Evolutionary conservation across 37 sponge, comb jelly and placozoan genomes (phyloP).

Genomic region (Eunapius fragilis): DNA sequence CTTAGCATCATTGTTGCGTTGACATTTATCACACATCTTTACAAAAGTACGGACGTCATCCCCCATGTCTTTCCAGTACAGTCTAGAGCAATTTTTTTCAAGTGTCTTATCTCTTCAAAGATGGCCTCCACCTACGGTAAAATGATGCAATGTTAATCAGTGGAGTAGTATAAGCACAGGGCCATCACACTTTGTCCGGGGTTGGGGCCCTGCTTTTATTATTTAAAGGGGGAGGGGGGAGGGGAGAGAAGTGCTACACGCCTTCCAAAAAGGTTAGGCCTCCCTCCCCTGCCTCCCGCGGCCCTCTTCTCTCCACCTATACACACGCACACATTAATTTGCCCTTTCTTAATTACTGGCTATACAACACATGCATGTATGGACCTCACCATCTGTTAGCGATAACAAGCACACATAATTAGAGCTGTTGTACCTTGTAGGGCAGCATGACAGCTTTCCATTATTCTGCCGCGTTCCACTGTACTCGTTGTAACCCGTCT

Average conservation of each 20-base stretch:
- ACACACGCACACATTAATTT: not conserved
- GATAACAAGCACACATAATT: too few relatives aligned
- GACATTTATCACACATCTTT: constrained; percentile 24
- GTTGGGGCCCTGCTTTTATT: too few relatives aligned
- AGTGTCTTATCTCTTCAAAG: constrained; percentile 46
- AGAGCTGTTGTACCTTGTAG: too few relatives aligned
- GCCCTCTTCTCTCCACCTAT: not conserved
- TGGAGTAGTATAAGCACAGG: too few relatives aligned
- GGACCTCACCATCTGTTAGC: too few relatives aligned
- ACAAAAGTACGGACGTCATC: not conserved
- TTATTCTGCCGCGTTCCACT: too few relatives aligned
- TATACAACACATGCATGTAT: too few relatives aligned
- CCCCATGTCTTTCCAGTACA: constrained; percentile 25
- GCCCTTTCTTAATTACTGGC: too few relatives aligned
- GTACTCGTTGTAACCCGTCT: too few relatives aligned
- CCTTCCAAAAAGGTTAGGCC: not conserved
- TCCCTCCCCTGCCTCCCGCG: too few relatives aligned
- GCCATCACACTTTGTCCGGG: too few relatives aligned
- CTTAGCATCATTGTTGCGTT: constrained; percentile 26
- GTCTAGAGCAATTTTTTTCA: constrained; percentile 12
- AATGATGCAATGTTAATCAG: not conserved
- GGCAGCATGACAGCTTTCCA: too few relatives aligned
- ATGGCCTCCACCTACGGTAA: constrained; percentile 25
- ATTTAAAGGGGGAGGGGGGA: not conserved
- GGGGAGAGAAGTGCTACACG: not conserved